phyloP scores from a whole-genome alignment of 2,113 vertebrate genomes.

The Martes martes region DNA sequence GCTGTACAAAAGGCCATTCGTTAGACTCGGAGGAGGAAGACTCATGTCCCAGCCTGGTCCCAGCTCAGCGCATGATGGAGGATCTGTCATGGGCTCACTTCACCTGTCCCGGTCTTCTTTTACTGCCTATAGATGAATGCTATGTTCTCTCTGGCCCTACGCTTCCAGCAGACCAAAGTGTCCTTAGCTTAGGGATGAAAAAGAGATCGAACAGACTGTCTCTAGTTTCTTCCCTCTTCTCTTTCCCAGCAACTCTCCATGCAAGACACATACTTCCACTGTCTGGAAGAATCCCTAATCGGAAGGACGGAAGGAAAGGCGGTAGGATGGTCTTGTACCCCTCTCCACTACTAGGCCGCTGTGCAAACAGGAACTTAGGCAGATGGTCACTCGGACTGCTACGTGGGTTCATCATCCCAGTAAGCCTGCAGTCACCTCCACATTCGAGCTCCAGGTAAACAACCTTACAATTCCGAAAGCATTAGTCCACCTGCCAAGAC shows the following conservation, averaged over 20 bases:
- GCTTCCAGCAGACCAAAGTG: not conserved
- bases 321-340: too few species aligned
- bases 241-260: not conserved
- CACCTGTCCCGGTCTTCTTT: not conserved
- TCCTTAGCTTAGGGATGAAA: not conserved
- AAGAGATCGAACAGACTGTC: not conserved
- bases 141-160: not conserved
- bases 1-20: not conserved
- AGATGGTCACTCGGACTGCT: constrained; percentile 68
- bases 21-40: not conserved
- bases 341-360: not conserved
- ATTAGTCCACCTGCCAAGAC: constrained; percentile 60
- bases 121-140: not conserved
- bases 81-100: not conserved
- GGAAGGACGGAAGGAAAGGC: not conserved
- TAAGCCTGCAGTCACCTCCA: constrained; percentile 70
- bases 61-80: not conserved
- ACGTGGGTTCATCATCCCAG: constrained; percentile 60
- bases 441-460: constrained; percentile 70
- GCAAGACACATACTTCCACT: not conserved
- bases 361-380: constrained; percentile 54
- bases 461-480: constrained; percentile 61
- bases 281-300: not conserved
- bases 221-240: not conserved
- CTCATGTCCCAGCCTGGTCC: not conserved